These are phyloP conservation scores for Nycticebus coucang DNA, from an alignment of 2,113 vertebrate species.

Conservation along the genomic window DNA sequence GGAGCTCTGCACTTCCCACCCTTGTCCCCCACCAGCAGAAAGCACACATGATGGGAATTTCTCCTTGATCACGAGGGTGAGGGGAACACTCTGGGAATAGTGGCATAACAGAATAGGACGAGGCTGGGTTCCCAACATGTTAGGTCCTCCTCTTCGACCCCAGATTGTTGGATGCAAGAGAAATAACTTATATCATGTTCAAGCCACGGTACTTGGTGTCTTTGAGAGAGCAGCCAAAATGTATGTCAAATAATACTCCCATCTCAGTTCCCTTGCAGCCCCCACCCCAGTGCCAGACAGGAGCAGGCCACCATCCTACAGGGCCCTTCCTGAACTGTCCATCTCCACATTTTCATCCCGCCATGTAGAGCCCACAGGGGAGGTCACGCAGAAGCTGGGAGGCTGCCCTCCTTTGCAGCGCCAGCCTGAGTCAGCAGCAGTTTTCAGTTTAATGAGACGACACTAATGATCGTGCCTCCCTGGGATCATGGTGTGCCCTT, in stretches of 20 bases:
- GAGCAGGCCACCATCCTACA: neutral
- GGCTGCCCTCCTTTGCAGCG: slow-evolving; percentile 57
- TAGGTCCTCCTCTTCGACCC: neutral
- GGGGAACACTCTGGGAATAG: neutral
- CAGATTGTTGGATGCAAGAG: neutral
- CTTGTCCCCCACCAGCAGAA: neutral
- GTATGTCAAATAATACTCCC: neutral
- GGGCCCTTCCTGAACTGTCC: neutral
- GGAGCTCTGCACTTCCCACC: neutral
- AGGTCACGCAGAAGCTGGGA: slow-evolving; percentile 62
- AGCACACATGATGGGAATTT: neutral
- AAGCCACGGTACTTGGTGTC: neutral
- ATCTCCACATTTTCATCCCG: slow-evolving; percentile 60
- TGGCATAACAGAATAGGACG: neutral
- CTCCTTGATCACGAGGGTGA: neutral
- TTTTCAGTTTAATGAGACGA: slow-evolving; percentile 81
- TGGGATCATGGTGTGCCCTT: slow-evolving; percentile 68
- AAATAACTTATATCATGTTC: neutral
- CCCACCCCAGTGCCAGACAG: fast-evolving
- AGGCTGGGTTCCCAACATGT: neutral
- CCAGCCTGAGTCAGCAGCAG: slow-evolving; percentile 79
- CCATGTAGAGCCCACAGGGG: slow-evolving; percentile 32
- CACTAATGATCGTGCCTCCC: slow-evolving; percentile 77
- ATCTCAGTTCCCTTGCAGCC: fast-evolving
- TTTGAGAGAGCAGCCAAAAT: neutral